Evolutionary conservation across 2,113 vertebrate genomes (phyloP).

Genomic region (Bagarius yarrelli): DNA sequence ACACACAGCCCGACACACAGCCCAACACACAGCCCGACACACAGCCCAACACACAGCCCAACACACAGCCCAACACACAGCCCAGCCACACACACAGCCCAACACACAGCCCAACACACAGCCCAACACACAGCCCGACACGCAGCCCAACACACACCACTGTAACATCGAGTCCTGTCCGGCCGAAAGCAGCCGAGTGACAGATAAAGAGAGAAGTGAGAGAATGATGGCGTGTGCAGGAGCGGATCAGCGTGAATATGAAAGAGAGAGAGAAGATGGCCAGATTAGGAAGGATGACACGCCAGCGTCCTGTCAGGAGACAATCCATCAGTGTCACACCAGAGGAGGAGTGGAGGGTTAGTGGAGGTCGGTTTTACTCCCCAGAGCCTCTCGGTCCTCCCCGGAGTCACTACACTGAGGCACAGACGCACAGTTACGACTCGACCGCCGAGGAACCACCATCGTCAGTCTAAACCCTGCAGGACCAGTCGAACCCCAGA

Average conservation of each 20-base stretch:
- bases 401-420: conserved; percentile 24
- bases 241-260: conserved; percentile 25
- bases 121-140: too few relatives aligned
- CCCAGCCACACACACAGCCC: too few relatives aligned
- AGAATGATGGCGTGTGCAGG: conserved; percentile 27
- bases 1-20: too few relatives aligned
- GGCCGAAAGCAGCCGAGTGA: not conserved
- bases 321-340: conserved; percentile 53
- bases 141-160: too few relatives aligned
- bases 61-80: too few relatives aligned
- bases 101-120: too few relatives aligned
- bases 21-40: too few relatives aligned
- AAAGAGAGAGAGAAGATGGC: conserved; percentile 36
- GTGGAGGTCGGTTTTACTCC: conserved; percentile 46
- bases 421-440: not conserved
- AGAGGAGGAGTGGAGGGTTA: conserved; percentile 35
- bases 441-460: conserved; percentile 2
- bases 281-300: conserved; percentile 57
- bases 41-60: too few relatives aligned
- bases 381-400: conserved; percentile 27
- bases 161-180: too few relatives aligned
- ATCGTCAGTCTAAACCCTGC: conserved; percentile 13
- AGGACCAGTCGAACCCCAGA: not conserved
- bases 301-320: conserved; percentile 49
- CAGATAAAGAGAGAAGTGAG: conserved; percentile 15